Conservation (phyloP, 2,888 invertebrate genomes). For the Trichacis sp. region DNA sequence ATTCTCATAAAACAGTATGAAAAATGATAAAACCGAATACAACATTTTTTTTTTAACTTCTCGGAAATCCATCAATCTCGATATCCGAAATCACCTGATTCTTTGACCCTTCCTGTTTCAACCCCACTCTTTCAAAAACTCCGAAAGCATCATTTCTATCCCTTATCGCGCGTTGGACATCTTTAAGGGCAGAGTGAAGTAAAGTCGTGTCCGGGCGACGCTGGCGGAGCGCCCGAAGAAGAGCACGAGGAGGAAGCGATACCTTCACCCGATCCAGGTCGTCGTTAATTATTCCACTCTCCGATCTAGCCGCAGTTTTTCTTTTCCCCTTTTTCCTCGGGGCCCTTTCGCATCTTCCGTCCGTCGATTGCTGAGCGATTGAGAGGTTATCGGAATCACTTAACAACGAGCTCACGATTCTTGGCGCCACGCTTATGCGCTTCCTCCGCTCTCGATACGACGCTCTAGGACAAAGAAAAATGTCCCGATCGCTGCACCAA, state of each 20-base stretch:
- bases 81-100: too few species aligned
- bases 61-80: too few species aligned
- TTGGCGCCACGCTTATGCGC: conserved; percentile 60
- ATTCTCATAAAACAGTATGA: too few species aligned
- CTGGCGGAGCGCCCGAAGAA: conserved; percentile 28
- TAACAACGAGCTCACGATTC: conserved; percentile 65
- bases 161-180: conserved; percentile 5
- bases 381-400: conserved; percentile 67
- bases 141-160: conserved; percentile 23
- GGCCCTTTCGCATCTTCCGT: conserved; percentile 41
- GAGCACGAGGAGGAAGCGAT: conserved; percentile 52
- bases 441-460: conserved; percentile 16
- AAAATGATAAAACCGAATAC: too few species aligned
- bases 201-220: conserved; percentile 47
- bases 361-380: conserved; percentile 59
- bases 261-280: conserved; percentile 56
- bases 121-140: too few species aligned
- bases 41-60: too few species aligned
- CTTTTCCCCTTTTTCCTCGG: conserved; percentile 41
- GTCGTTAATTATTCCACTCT: conserved; percentile 65
- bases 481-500: not conserved
- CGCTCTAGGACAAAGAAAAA: not conserved
- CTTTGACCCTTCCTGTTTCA: too few species aligned
- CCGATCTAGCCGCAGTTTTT: too few species aligned
- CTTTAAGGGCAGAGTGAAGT: conserved; percentile 25